Evolutionary conservation across 1,140 invertebrate species (phyloP).

Genomic region (Drosophila auraria): DNA sequence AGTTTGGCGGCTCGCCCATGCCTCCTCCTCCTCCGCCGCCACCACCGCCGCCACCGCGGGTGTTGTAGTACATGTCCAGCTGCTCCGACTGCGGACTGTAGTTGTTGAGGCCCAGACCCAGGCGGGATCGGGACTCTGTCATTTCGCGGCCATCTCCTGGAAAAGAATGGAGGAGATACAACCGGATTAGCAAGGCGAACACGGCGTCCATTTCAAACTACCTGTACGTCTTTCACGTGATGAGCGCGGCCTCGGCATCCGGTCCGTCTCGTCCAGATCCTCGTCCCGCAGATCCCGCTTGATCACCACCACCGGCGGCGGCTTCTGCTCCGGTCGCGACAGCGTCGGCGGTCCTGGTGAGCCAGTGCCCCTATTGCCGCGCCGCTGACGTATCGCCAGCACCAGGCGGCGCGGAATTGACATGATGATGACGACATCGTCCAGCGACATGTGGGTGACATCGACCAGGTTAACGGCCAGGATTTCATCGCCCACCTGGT

Average conservation of each 20-base stretch:
- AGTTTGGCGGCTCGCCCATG: constrained; percentile 86
- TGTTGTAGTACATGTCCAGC: constrained; percentile 93
- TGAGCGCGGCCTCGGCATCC: constrained; percentile 84
- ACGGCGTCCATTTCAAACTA: constrained; percentile 77
- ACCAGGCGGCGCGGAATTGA: constrained; percentile 98
- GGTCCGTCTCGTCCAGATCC: constrained; percentile 88
- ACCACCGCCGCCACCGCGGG: constrained; percentile 86
- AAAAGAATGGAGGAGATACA: constrained; percentile 26
- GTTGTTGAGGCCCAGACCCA: constrained; percentile 89
- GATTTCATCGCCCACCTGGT: constrained; percentile 98
- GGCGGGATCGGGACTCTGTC: constrained; percentile 89
- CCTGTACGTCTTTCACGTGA: constrained; percentile 86
- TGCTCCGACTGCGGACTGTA: constrained; percentile 89
- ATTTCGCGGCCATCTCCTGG: constrained; percentile 90
- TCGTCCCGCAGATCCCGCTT: constrained; percentile 96
- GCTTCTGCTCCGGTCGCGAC: constrained; percentile 91
- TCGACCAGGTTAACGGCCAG: constrained; percentile 98
- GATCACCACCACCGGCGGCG: constrained; percentile 96
- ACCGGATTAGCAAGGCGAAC: constrained; percentile 72
- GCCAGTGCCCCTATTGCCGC: constrained; percentile 88
- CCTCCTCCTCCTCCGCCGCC: constrained; percentile 20
- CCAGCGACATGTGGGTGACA: constrained; percentile 98
- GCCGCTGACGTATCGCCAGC: constrained; percentile 93
- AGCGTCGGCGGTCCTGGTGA: constrained; percentile 88
- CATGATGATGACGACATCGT: constrained; percentile 99